phyloP scores from a whole-genome alignment of 2,888 invertebrate genomes.

The Drepana falcataria region DNA sequence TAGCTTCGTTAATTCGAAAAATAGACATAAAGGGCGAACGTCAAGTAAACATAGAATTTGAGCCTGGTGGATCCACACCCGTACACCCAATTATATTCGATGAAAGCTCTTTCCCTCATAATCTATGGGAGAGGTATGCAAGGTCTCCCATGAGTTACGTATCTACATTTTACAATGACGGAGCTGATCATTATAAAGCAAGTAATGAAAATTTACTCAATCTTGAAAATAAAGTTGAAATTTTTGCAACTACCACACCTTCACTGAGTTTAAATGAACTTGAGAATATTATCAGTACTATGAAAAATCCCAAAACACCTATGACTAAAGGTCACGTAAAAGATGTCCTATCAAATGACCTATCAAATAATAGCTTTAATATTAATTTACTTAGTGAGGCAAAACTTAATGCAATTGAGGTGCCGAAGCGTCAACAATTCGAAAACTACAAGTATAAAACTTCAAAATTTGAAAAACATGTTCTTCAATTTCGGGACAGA shows the following conservation, averaged over 20 bases:
- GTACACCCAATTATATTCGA: slow-evolving; percentile 39
- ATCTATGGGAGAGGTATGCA: slow-evolving; percentile 64
- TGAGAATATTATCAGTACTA: slow-evolving; percentile 54
- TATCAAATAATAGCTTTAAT: slow-evolving; percentile 34
- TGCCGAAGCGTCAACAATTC: no score
- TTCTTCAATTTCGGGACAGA: neutral
- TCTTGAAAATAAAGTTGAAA: slow-evolving; percentile 57
- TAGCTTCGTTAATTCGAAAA: slow-evolving; percentile 57
- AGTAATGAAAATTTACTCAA: slow-evolving; percentile 52
- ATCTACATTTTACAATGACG: slow-evolving; percentile 21
- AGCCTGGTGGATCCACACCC: slow-evolving; percentile 19
- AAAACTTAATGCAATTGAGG: neutral
- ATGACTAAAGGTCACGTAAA: slow-evolving; percentile 14
- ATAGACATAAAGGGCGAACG: slow-evolving; percentile 36
- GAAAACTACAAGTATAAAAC: neutral
- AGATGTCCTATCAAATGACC: slow-evolving; percentile 8
- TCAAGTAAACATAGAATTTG: slow-evolving; percentile 40
- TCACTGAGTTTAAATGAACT: slow-evolving; percentile 49
- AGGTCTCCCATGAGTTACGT: slow-evolving; percentile 46
- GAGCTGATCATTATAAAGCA: slow-evolving; percentile 29
- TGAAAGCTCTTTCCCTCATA: slow-evolving; percentile 39
- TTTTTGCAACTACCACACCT: slow-evolving; percentile 36
- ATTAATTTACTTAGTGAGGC: slow-evolving; percentile 40
- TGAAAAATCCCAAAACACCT: slow-evolving; percentile 27
- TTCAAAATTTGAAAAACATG: neutral